Percentiles rank a stretch among this genome's conserved stretches.
Conservation (phyloP, 2,113 vertebrate species). For the Lagopus leucura region DNA sequence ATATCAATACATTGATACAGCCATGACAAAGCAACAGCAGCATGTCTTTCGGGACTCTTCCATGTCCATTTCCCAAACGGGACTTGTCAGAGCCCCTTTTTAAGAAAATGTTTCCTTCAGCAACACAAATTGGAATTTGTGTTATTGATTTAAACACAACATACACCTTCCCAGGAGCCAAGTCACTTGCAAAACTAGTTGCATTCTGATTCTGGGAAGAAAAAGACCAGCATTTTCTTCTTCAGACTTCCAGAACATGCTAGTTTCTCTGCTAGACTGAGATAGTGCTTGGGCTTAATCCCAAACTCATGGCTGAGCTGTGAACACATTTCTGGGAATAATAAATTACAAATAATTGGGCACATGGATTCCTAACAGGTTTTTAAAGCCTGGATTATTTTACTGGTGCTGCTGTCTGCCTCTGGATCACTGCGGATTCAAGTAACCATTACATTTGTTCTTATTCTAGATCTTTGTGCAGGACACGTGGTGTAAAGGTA, state of each 20-base stretch:
- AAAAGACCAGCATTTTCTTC: not conserved
- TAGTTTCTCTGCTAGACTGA: not conserved
- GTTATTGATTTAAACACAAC: not conserved
- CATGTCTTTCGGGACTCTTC: not conserved
- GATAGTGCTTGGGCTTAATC: not conserved
- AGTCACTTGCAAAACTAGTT: not conserved
- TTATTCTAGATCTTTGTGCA: not conserved
- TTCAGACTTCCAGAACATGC: not conserved
- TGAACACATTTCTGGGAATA: not conserved
- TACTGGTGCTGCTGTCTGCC: not conserved
- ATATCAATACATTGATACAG: accelerated
- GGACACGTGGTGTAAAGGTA: not conserved
- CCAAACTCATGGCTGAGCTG: not conserved
- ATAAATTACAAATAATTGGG: not conserved
- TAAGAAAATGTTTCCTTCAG: not conserved
- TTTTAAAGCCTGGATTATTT: not conserved
- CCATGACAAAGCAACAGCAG: not conserved
- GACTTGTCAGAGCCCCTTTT: not conserved
- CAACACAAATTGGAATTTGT: not conserved
- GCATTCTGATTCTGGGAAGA: not conserved
- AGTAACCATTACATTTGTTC: not conserved
- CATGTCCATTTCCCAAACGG: not conserved
- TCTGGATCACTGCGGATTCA: not conserved
- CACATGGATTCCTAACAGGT: not conserved
- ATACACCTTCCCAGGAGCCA: not conserved